Conservation (phyloP, 1,140 invertebrate species). For the Dreissena rostriformis region DNA sequence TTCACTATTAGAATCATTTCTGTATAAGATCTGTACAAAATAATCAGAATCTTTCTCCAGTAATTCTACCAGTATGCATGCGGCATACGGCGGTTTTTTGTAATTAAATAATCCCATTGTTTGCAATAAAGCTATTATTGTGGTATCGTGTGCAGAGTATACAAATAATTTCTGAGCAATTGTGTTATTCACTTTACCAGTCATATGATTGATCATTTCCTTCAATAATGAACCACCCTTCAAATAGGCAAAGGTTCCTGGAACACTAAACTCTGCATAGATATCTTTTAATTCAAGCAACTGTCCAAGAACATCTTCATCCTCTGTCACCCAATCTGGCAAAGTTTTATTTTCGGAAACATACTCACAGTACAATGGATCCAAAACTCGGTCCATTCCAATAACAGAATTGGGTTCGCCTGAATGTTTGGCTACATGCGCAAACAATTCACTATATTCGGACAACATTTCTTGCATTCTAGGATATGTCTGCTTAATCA, state of each 20-base stretch:
- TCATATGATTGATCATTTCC: conserved; percentile 36
- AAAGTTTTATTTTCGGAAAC: neutral
- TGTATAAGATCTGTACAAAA: conserved; percentile 35
- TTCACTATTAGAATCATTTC: conserved; percentile 4
- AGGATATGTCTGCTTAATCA: neutral
- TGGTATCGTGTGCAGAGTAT: conserved; percentile 41
- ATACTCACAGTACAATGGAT: conserved; percentile 34
- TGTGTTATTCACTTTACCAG: neutral
- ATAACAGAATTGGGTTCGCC: conserved; percentile 34
- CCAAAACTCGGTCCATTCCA: neutral
- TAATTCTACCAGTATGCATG: conserved; percentile 34
- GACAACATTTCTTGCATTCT: conserved; percentile 6
- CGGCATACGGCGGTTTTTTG: conserved; percentile 24
- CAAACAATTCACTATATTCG: conserved; percentile 12
- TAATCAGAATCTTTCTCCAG: conserved; percentile 21
- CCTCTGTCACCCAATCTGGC: conserved; percentile 15
- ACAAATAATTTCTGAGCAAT: conserved; percentile 21
- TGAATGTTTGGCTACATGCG: conserved; percentile 6
- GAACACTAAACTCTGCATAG: neutral
- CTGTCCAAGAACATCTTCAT: conserved; percentile 2
- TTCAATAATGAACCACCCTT: conserved; percentile 30
- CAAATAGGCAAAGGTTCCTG: conserved; percentile 12
- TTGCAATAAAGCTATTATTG: conserved; percentile 12
- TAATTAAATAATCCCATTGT: conserved; percentile 40
- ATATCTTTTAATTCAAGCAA: conserved; percentile 16